Evolutionary conservation across 2,888 invertebrate species (phyloP), one percentile per base, ranked within the genome.

Genomic region (Myopa testacea): DNA sequence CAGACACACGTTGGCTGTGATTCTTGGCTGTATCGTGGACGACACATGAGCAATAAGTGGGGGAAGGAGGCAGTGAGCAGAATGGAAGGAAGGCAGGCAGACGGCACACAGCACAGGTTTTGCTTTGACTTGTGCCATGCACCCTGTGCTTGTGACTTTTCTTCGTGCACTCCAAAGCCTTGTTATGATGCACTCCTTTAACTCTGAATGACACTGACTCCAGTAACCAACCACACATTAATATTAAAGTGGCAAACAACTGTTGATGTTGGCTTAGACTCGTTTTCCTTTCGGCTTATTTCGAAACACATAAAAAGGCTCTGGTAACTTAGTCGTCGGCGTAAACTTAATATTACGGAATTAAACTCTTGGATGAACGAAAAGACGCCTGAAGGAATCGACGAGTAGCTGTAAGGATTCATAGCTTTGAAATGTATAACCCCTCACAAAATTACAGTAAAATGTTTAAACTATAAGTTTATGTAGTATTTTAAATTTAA

Each of bases 1-100:
- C 74, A 77, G 73, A 77, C 77, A 62, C 73, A 73, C 69, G 73
- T 77, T 77, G 77, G 45, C 3, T 45, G 45, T 45, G 6, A 8
- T 45, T 68, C 12, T 26, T 65, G 63, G 65, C 52, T 70, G 70
- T 52, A 52, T 40, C 74, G 50, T 52, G 52, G 65, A 62, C 73
- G 26, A 38, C 62, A 26, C 14, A 26, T n/a, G 62, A 60, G 16
- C 45, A 16, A 50, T 38, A 40, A 73, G 50, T 60, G 38, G 8
- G 14, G 8, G 26, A 5, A 55, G 55, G 14, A 50, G 10, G 50
- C 1, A 26, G 55, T n/a, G 55, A n/a, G 16, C 55, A 55, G 14
- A 5, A 55, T n/a, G 55, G 16, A 6, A 55, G 45, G 19, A 6
- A 26, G 26, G 26, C 26, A 26, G 26, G 26, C 26, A 26, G 72